phyloP scores from a whole-genome alignment of 2,113 vertebrate species.

The Dolichotis patagonum region DNA sequence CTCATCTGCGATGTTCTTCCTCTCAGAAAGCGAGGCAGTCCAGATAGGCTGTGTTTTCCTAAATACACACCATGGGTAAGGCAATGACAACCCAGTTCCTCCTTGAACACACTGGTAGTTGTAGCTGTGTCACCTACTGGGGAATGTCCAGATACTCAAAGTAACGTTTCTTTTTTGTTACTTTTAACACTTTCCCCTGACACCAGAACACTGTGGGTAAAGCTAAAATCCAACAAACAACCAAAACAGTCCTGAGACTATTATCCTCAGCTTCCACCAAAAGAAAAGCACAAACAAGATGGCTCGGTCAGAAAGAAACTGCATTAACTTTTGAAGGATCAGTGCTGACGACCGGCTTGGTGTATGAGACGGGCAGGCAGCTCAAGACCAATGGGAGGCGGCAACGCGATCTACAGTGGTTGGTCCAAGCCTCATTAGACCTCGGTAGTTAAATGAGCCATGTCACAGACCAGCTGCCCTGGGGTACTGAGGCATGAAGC shows the following conservation, averaged over 20 bases:
- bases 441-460: not conserved
- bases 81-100: not conserved
- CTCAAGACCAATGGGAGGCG: not conserved
- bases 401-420: not conserved
- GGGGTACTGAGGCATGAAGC: not conserved
- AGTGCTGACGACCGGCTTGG: not conserved
- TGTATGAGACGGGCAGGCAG: not conserved
- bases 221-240: not conserved
- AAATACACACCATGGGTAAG: accelerated
- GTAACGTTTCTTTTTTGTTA: not conserved
- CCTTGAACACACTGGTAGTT: not conserved
- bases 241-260: accelerated
- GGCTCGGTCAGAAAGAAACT: not conserved
- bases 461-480: not conserved
- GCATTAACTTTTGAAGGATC: not conserved
- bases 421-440: not conserved
- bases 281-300: not conserved
- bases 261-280: not conserved
- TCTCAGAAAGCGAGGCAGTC: not conserved
- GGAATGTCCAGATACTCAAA: not conserved
- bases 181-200: not conserved
- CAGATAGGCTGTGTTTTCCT: not conserved
- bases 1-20: accelerated
- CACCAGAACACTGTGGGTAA: not conserved
- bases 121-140: not conserved